A percentile compares a stretch with the other conserved stretches of the same genome.
Conservation (phyloP, 1,140 invertebrate species). For the Drosophila funebris region DNA sequence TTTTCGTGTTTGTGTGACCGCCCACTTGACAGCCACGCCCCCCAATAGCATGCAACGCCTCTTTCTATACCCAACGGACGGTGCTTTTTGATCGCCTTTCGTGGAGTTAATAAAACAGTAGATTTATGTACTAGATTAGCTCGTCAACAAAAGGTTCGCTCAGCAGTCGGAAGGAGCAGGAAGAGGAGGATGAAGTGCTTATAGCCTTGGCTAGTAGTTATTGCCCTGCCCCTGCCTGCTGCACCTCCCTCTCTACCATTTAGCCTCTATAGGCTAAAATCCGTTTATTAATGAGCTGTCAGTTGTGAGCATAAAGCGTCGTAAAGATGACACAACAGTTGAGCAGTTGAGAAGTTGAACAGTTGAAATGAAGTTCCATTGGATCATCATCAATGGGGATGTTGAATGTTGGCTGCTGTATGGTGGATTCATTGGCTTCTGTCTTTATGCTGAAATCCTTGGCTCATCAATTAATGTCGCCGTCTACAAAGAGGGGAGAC, state of each 20-base stretch:
- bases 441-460: conserved; percentile 25
- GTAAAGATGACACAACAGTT: conserved; percentile 42
- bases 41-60: conserved; percentile 3
- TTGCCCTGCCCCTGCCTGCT: background rate
- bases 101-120: conserved; percentile 69
- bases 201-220: conserved; percentile 4
- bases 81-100: conserved; percentile 53
- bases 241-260: background rate
- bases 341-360: background rate
- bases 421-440: background rate
- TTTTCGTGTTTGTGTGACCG: conserved; percentile 17
- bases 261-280: conserved; percentile 56
- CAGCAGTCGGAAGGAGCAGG: background rate
- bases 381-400: background rate
- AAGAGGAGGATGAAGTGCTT: conserved; percentile 26
- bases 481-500: background rate
- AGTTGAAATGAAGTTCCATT: conserved; percentile 21
- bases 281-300: conserved; percentile 79
- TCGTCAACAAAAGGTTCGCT: conserved; percentile 58
- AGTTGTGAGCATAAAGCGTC: conserved; percentile 24
- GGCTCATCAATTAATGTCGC: conserved; percentile 74
- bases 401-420: too few relatives aligned
- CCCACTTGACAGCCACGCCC: conserved; percentile 20
- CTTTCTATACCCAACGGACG: background rate
- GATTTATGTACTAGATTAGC: conserved; percentile 79